Percentiles rank a stretch among this genome's conserved stretches.
Evolutionary conservation across 2,113 vertebrate species (phyloP).

Genomic region (Rallus limicola): DNA sequence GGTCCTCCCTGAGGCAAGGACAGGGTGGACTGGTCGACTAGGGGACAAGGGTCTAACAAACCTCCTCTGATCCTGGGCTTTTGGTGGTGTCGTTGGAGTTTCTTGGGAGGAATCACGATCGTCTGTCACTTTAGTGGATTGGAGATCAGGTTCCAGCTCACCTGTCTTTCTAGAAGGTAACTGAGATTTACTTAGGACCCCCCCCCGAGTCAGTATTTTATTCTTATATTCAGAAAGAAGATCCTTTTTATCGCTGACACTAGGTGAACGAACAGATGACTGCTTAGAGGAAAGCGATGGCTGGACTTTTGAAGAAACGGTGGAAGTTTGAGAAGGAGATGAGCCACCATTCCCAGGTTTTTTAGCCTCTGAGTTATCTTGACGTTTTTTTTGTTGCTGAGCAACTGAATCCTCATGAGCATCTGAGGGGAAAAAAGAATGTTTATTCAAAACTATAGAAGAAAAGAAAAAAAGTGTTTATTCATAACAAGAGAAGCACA

Average conservation of each 20-base stretch:
- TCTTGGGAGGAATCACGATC: constrained; percentile 15
- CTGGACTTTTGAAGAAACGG: constrained; percentile 43
- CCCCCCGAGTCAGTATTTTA: constrained; percentile 57
- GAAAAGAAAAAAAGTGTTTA: not conserved
- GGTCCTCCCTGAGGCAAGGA: constrained; percentile 76
- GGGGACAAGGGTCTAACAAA: constrained; percentile 72
- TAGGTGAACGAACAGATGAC: not conserved
- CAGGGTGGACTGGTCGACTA: constrained; percentile 78
- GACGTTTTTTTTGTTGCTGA: constrained; percentile 59
- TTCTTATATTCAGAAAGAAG: constrained; percentile 70
- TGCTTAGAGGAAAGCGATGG: constrained; percentile 28
- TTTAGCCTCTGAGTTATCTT: constrained; percentile 56
- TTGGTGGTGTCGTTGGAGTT: not conserved
- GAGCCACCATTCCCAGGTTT: constrained; percentile 27
- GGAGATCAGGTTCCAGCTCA: constrained; percentile 44
- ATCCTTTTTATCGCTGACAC: constrained; percentile 47
- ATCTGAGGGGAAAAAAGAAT: constrained; percentile 69
- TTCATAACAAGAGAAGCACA: not conserved
- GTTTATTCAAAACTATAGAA: not conserved
- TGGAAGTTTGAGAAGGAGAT: constrained; percentile 48
- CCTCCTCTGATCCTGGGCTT: constrained; percentile 59
- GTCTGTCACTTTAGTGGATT: constrained; percentile 61
- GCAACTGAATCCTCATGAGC: constrained; percentile 59
- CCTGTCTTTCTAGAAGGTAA: constrained; percentile 34
- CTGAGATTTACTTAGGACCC: constrained; percentile 40